A percentile compares a stretch with the other conserved stretches of the same genome.
phyloP scores from a whole-genome alignment of 1,140 invertebrate genomes.

The Branchinecta lindahli region DNA sequence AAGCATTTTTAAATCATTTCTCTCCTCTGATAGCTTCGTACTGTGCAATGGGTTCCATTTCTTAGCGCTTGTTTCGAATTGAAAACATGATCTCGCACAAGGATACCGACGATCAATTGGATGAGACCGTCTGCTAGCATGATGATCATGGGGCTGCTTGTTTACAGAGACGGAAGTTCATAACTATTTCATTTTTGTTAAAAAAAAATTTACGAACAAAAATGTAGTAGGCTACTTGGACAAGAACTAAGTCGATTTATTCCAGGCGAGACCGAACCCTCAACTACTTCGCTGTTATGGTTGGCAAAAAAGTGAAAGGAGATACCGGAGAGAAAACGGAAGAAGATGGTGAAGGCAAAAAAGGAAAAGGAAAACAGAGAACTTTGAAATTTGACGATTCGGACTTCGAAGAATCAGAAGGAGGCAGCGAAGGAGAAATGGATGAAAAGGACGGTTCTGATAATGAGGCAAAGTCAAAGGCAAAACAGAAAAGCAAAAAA shows the following conservation, averaged over 20 bases:
- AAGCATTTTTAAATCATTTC: not conserved
- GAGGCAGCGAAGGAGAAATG: slow-evolving; percentile 22
- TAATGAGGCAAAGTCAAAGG: slow-evolving; percentile 16
- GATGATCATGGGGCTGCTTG: too few species aligned
- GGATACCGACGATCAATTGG: too few species aligned
- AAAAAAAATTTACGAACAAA: too few species aligned
- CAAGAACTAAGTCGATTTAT: too few species aligned
- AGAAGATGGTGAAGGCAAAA: slow-evolving; percentile 38
- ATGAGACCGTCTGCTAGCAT: too few species aligned
- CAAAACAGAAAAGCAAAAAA: slow-evolving; percentile 42
- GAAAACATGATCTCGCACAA: too few species aligned
- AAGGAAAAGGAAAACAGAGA: slow-evolving; percentile 23
- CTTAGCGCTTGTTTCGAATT: too few species aligned
- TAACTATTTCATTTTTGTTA: too few species aligned
- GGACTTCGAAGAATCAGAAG: slow-evolving; percentile 14
- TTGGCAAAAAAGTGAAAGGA: slow-evolving; percentile 64
- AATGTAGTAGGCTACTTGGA: too few species aligned
- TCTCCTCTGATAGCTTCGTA: too few species aligned
- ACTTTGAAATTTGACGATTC: slow-evolving; percentile 4
- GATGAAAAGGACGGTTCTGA: slow-evolving; percentile 20
- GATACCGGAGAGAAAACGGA: slow-evolving; percentile 59
- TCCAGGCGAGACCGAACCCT: slow-evolving; percentile 74
- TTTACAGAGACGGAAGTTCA: too few species aligned
- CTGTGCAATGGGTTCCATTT: too few species aligned
- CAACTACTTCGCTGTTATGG: slow-evolving; percentile 89